phyloP scores from a whole-genome alignment of 2,113 vertebrate species.

The Xiphophorus hellerii region DNA sequence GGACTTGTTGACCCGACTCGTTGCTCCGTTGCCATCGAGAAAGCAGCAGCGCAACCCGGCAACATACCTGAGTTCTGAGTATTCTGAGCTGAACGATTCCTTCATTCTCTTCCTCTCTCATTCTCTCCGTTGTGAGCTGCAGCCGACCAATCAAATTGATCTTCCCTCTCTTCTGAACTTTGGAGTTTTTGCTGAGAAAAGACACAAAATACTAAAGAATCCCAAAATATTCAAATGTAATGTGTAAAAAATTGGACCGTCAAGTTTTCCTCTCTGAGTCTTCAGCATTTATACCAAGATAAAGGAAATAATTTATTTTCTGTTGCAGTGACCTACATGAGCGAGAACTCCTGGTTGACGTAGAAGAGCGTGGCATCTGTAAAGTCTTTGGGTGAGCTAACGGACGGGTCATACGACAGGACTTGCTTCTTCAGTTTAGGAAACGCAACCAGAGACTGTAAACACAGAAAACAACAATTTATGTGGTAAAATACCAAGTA shows the following conservation, averaged over 20 bases:
- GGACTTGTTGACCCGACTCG: neutral
- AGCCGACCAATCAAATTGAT: conserved; percentile 97
- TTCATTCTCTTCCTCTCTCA: conserved; percentile 98
- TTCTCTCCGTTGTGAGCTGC: conserved; percentile 95
- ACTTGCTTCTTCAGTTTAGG: conserved; percentile 98
- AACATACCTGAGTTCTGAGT: conserved; percentile 95
- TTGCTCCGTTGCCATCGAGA: neutral
- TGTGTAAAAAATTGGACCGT: neutral
- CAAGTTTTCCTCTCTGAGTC: neutral
- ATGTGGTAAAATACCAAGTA: neutral
- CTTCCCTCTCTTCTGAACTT: conserved; percentile 97
- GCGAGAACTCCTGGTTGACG: conserved; percentile 98
- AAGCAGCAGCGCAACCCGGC: neutral
- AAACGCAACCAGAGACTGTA: conserved; percentile 95
- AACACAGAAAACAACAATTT: conserved; percentile 6
- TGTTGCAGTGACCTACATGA: conserved; percentile 86
- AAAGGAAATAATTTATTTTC: neutral
- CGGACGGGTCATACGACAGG: conserved; percentile 92
- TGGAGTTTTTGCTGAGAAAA: conserved; percentile 91
- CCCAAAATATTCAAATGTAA: neutral
- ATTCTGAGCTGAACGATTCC: conserved; percentile 97
- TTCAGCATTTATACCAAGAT: neutral
- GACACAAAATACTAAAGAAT: neutral
- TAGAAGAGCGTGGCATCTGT: conserved; percentile 97
- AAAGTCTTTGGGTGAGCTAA: conserved; percentile 98